Evolutionary conservation across 2,797 vertebrate species (phyloP).

Genomic region (Cuniculus paca): DNA sequence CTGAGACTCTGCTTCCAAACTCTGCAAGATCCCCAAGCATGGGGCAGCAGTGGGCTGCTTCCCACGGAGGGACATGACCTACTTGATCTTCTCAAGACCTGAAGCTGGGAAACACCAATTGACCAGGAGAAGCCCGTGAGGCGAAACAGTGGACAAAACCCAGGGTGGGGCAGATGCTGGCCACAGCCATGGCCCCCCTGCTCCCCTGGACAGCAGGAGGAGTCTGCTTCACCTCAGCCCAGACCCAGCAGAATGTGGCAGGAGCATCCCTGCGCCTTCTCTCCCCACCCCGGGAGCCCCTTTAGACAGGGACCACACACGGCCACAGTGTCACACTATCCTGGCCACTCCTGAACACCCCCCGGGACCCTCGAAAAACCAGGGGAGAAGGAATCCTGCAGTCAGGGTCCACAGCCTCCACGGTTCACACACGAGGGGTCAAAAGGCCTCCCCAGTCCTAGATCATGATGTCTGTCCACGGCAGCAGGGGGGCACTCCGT

Average conservation of each 20-base stretch:
- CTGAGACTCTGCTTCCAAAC: not conserved
- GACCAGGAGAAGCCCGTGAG: not conserved
- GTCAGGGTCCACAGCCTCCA: not conserved
- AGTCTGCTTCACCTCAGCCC: not conserved
- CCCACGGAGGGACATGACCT: not conserved
- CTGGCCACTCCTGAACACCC: not conserved
- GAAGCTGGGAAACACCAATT: not conserved
- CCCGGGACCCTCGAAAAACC: not conserved
- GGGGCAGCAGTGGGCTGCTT: not conserved
- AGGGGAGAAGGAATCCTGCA: not conserved
- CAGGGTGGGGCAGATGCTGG: rapidly evolving
- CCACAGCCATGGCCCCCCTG: not conserved
- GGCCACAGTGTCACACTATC: not conserved
- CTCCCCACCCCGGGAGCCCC: not conserved
- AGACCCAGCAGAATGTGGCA: not conserved
- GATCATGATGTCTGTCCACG: not conserved
- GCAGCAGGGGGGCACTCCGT: not conserved
- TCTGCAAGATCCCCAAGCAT: not conserved
- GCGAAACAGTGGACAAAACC: not conserved
- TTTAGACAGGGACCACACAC: not conserved
- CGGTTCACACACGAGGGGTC: not conserved
- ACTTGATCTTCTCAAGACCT: not conserved
- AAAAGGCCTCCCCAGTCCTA: not conserved
- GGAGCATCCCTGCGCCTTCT: not conserved
- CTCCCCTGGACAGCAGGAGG: not conserved